Evolutionary conservation across 1,140 invertebrate species (phyloP), one percentile per base, ranked within the genome.

Genomic region (Cheumatopsyche charites): DNA sequence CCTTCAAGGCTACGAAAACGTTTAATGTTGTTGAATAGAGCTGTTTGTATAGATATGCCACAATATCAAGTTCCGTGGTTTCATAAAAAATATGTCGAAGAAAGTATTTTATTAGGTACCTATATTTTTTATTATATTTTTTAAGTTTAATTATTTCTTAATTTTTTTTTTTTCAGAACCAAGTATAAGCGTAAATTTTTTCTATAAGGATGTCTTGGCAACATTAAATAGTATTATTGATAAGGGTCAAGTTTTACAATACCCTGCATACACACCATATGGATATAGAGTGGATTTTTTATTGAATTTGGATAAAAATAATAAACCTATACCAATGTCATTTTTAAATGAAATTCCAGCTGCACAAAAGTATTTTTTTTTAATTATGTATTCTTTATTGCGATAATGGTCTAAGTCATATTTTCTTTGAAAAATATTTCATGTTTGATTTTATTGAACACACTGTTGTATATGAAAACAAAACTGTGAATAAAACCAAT

Each of bases 1-100:
- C 81, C 84, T 1, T 49, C 76, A 17, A 78, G 79, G 73, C 78
- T 88, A 3, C 78, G 85, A 41, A 69, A 80, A 21, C 70, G 71
- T 41, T 79, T 87, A 68, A 87, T 88, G 86, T 77, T 84, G 61
- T 75, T 88, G 25, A 88, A 88, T 77, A 77, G 86, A 73, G 79
- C 83, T 21, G 85, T 88, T 11, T 88, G 86, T 75, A 77, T 88
- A 26, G 86, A 87, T 75, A 82, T 85, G 77, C 86, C 87, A 0
- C 80, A 87, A 77, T 78, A 80, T 62, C 82, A 84, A 67, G 79
- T 88, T 36, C 87, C 87, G 1, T 88, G 87, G 87, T 88, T 88
- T 78, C 87, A 88, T 80, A 79, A 85, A 73, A 86, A 86, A 72
- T 87, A 84, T 77, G 80, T 86, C 71, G 77, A 87, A 75, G 81